Evolutionary conservation across 2,888 invertebrate species (phyloP).

Genomic region (Pyrrhia umbra): DNA sequence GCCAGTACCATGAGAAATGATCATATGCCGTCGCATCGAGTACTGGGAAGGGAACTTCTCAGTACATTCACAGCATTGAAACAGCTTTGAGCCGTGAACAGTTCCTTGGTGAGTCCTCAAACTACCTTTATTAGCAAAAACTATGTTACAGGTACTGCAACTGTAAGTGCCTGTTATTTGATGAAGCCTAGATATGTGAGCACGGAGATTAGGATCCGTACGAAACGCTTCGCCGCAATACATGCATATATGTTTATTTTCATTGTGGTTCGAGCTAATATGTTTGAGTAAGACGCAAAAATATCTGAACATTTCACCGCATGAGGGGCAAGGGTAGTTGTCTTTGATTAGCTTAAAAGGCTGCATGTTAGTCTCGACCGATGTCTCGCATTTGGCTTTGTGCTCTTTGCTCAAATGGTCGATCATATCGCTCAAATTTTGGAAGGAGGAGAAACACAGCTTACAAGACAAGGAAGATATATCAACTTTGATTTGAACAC

Average conservation of each 20-base stretch:
- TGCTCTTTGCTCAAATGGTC: constrained; percentile 75
- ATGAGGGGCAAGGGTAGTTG: constrained; percentile 77
- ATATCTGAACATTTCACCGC: constrained; percentile 73
- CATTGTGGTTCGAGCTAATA: constrained; percentile 73
- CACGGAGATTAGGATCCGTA: constrained; percentile 76
- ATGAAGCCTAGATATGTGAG: constrained; percentile 74
- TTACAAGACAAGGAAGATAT: constrained; percentile 75
- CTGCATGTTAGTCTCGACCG: constrained; percentile 70
- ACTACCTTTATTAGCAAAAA: constrained; percentile 68
- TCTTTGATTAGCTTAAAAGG: constrained; percentile 75
- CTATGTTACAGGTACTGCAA: constrained; percentile 71
- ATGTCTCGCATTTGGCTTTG: constrained; percentile 66
- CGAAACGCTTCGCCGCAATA: constrained; percentile 79
- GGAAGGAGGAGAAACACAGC: constrained; percentile 70
- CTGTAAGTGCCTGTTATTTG: constrained; percentile 66
- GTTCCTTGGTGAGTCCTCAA: constrained; percentile 74
- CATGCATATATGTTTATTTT: constrained; percentile 78
- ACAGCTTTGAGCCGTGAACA: constrained; percentile 73
- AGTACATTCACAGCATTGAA: constrained; percentile 74
- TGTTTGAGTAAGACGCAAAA: constrained; percentile 78
- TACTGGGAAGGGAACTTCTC: constrained; percentile 79
- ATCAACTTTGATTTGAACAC: constrained; percentile 80
- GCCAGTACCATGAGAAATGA: constrained; percentile 73
- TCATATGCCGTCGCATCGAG: constrained; percentile 75
- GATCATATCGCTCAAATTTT: constrained; percentile 69